Percentiles rank a stretch among this genome's conserved stretches.
Conservation (phyloP, 2,888 invertebrate species). For the Parochlus steinenii region DNA sequence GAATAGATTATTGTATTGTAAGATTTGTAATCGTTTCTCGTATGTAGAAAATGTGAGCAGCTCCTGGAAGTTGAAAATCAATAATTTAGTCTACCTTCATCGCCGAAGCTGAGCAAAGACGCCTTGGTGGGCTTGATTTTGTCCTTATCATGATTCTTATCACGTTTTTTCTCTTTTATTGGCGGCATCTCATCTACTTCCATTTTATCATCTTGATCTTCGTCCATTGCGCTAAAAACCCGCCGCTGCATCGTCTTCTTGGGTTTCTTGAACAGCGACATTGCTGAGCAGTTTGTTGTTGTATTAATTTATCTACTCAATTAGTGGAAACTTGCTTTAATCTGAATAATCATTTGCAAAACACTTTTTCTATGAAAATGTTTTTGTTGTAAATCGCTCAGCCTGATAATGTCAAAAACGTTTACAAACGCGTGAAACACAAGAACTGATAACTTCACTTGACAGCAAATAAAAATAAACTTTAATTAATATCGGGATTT, state of each 20-base stretch:
- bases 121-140: slow-evolving; percentile 33
- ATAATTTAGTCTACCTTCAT: slow-evolving; percentile 37
- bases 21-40: slow-evolving; percentile 1
- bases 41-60: slow-evolving; percentile 2
- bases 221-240: slow-evolving; percentile 54
- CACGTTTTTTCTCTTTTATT: slow-evolving; percentile 16
- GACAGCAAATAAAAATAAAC: too few relatives aligned
- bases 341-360: too few relatives aligned
- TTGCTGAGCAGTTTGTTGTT: too few relatives aligned
- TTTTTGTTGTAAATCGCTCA: too few relatives aligned
- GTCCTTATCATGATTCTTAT: slow-evolving; percentile 17
- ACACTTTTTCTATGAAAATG: too few relatives aligned
- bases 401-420: too few relatives aligned
- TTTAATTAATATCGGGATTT: too few relatives aligned
- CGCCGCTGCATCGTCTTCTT: slow-evolving; percentile 66
- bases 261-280: slow-evolving; percentile 80
- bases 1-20: not conserved
- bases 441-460: too few relatives aligned
- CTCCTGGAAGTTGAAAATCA: slow-evolving; percentile 1
- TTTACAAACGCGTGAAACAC: too few relatives aligned
- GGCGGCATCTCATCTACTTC: slow-evolving; percentile 26
- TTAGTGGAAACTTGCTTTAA: too few relatives aligned
- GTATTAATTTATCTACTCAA: too few relatives aligned
- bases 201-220: slow-evolving; percentile 38
- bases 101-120: slow-evolving; percentile 63